Evolutionary conservation across 1,140 invertebrate genomes (phyloP), one percentile per base, ranked within the genome.

Genomic region (Uloborus diversus): DNA sequence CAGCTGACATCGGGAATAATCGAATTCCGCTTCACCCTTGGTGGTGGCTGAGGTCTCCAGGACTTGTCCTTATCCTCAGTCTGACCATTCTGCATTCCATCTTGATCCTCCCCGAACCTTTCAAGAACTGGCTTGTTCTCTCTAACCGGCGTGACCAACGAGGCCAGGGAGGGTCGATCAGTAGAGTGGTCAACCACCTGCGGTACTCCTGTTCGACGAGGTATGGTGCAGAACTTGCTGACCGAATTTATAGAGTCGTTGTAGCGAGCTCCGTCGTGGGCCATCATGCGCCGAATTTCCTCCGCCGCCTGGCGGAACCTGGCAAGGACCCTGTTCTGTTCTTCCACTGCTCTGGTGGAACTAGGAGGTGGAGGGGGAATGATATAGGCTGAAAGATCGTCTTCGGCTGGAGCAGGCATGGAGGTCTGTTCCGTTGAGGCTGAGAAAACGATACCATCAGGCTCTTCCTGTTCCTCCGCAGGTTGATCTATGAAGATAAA

Each of bases 331-430:
- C 84, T 69, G 32, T 80, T 70, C 53, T 84, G 83, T 25, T 75
- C 65, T 69, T 82, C 61, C 17, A 79, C 70, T 17, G 42, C 47
- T 3, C 75, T 35, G 0, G 53, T 81, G 2, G 88, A 81, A 23
- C 61, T 87, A 2, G 65, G 64, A 3, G 87, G 84, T 0, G 93
- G 93, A 0, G 93, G 93, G 27, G 81, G 51, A n/a, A 84, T 70
- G 84, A 85, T 91, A 91, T 76, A 91, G 88, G n/a, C 90, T 91
- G 9, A 91, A 91, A 84, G 68, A 25, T 80, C 69, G 14, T 35
- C 80, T 4, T 47, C 51, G 5, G 65, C 30, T 49, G 88, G 88
- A 49, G 89, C 88, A 5, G 94, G 94, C 30, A 1, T 73, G 28
- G 65, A 25, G 20, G 37, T 49, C 13, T n/a, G 28, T 14, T 27